Evolutionary conservation across 2,888 invertebrate genomes (phyloP).

Genomic region (Himalopsyche kuldschensis): DNA sequence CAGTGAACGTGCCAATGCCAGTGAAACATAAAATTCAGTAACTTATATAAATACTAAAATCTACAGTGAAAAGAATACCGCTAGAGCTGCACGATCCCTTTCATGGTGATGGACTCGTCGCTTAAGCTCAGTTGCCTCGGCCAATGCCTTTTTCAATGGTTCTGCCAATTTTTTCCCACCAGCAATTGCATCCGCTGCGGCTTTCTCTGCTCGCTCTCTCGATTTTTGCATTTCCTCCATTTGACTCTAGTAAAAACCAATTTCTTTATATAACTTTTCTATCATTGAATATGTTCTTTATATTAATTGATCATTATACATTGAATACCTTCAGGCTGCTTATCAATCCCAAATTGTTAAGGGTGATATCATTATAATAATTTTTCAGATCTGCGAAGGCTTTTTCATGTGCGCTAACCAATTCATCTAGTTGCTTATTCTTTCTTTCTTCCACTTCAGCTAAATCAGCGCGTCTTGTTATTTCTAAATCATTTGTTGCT

Average conservation of each 20-base stretch:
- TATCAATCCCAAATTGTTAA: conserved; percentile 90
- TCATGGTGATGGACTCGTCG: conserved; percentile 82
- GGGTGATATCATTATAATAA: conserved; percentile 92
- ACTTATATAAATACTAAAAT: not conserved
- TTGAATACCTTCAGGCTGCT: conserved; percentile 75
- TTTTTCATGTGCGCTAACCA: conserved; percentile 81
- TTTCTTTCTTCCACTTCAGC: conserved; percentile 90
- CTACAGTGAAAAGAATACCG: conserved; percentile 46
- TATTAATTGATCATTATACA: not conserved
- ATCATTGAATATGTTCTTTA: not conserved
- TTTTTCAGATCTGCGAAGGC: conserved; percentile 89
- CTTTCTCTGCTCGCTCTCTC: conserved; percentile 76
- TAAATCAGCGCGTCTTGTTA: conserved; percentile 80
- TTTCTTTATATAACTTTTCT: not conserved
- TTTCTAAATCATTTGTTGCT: conserved; percentile 70
- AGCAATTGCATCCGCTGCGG: conserved; percentile 64
- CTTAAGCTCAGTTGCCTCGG: conserved; percentile 71
- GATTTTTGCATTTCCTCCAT: conserved; percentile 77
- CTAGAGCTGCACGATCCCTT: conserved; percentile 77
- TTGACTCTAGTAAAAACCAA: conserved; percentile 41
- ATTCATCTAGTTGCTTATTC: conserved; percentile 79
- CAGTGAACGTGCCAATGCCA: not conserved
- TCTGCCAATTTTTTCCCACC: conserved; percentile 75
- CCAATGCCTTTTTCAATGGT: conserved; percentile 71
- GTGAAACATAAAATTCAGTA: not conserved